A percentile compares a stretch with the other conserved stretches of the same genome.
These are phyloP conservation scores for Campoletis raptor DNA, from an alignment of 2,888 invertebrate species.

Conservation along the genomic window DNA sequence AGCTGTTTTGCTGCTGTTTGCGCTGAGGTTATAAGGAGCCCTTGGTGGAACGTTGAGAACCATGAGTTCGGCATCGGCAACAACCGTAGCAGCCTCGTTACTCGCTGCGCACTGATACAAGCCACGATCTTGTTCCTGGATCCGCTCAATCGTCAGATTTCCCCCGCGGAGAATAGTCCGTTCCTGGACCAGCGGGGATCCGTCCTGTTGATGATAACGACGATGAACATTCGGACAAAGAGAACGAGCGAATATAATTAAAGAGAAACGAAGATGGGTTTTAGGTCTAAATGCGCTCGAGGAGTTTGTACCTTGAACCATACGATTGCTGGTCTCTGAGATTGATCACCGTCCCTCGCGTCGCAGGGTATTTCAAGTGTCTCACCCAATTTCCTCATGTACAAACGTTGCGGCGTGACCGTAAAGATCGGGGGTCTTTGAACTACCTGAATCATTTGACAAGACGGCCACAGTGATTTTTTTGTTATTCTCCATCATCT, in stretches of 20 bases:
- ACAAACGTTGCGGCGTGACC: slow-evolving; percentile 92
- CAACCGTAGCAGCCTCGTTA: slow-evolving; percentile 95
- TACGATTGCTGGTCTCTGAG: slow-evolving; percentile 88
- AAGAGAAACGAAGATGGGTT: not conserved
- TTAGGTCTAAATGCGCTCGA: not conserved
- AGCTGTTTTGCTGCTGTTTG: slow-evolving; percentile 89
- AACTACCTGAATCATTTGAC: slow-evolving; percentile 86
- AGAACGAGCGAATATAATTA: slow-evolving; percentile 49
- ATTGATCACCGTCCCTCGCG: slow-evolving; percentile 89
- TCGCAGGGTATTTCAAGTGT: slow-evolving; percentile 93
- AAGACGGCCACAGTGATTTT: not conserved
- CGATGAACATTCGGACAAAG: not conserved
- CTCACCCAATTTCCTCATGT: slow-evolving; percentile 93
- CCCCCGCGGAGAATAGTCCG: slow-evolving; percentile 90
- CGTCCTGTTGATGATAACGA: slow-evolving; percentile 88
- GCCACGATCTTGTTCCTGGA: slow-evolving; percentile 95
- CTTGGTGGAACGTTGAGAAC: slow-evolving; percentile 95
- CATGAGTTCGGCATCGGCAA: slow-evolving; percentile 92
- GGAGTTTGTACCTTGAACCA: slow-evolving; percentile 88
- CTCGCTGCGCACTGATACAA: slow-evolving; percentile 93
- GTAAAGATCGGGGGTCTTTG: slow-evolving; percentile 94
- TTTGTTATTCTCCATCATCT: not conserved
- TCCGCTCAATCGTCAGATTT: slow-evolving; percentile 93
- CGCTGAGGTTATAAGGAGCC: slow-evolving; percentile 94
- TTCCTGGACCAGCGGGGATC: slow-evolving; percentile 89